Conservation (phyloP, 92 coral and sea anemone genomes). For the Chrysogorgia sp. region DNA sequence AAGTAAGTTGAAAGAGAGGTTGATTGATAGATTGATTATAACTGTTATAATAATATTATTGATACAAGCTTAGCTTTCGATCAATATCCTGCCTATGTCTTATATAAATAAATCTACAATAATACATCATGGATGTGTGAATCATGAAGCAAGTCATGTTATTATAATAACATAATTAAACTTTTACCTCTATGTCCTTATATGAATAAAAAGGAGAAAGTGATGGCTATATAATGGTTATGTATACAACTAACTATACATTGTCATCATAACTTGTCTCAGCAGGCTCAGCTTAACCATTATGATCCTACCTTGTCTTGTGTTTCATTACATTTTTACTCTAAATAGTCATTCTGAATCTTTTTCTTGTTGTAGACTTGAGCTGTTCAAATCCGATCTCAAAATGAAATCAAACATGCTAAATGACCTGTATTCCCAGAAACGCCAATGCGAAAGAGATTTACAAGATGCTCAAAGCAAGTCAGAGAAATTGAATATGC, state of each 20-base stretch:
- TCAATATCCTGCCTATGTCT: too few species aligned
- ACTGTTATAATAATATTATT: too few species aligned
- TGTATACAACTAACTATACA: neutral
- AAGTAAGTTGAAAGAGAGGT: too few species aligned
- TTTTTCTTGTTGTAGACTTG: slow-evolving; percentile 16
- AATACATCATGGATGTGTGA: too few species aligned
- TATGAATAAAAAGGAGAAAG: too few species aligned
- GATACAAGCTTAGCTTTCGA: too few species aligned
- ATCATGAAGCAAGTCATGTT: too few species aligned
- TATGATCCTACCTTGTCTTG: neutral
- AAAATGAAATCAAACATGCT: slow-evolving; percentile 33
- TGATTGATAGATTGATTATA: too few species aligned
- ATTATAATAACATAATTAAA: too few species aligned
- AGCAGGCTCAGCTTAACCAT: too few species aligned
- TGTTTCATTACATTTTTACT: neutral
- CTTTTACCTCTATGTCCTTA: too few species aligned
- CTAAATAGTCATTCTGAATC: neutral
- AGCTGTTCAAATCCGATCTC: slow-evolving; percentile 34
- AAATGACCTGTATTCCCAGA: slow-evolving; percentile 26
- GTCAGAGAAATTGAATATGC: slow-evolving; percentile 6
- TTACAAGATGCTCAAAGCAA: slow-evolving; percentile 18
- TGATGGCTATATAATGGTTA: neutral
- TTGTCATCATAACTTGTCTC: neutral
- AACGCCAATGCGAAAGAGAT: slow-evolving; percentile 2
- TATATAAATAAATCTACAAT: too few species aligned